Conservation (phyloP, 1,140 invertebrate species). For the Drosophila kepulauana region DNA sequence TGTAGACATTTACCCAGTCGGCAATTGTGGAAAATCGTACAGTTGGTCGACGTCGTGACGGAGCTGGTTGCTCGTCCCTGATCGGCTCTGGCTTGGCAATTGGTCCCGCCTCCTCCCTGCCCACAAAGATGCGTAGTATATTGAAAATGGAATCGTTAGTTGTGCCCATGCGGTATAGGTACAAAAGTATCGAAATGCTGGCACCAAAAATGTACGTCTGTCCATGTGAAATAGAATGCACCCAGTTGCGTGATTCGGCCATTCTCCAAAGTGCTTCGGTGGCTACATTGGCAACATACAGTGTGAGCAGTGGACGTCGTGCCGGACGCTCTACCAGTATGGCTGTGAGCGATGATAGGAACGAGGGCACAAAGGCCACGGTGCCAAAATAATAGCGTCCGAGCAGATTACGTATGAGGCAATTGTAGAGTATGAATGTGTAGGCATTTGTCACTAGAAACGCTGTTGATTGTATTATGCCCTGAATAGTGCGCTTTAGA, state of each 20-base stretch:
- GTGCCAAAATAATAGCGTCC: slow-evolving; percentile 90
- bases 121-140: slow-evolving; percentile 88
- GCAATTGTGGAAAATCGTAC: slow-evolving; percentile 60
- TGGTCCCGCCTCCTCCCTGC: slow-evolving; percentile 87
- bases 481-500: slow-evolving; percentile 88
- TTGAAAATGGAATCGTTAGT: slow-evolving; percentile 88
- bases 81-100: slow-evolving; percentile 11
- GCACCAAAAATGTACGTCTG: slow-evolving; percentile 89
- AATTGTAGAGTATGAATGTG: slow-evolving; percentile 90
- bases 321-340: slow-evolving; percentile 91
- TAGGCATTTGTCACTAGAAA: slow-evolving; percentile 92
- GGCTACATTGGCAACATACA: slow-evolving; percentile 94
- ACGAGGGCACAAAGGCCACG: slow-evolving; percentile 90
- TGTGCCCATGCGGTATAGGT: slow-evolving; percentile 86
- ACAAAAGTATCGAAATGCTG: slow-evolving; percentile 87
- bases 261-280: slow-evolving; percentile 92
- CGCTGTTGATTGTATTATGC: slow-evolving; percentile 90
- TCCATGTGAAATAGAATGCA: slow-evolving; percentile 88
- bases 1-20: slow-evolving; percentile 70
- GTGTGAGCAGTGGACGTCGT: slow-evolving; percentile 89
- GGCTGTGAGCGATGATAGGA: slow-evolving; percentile 89
- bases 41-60: slow-evolving; percentile 47
- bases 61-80: slow-evolving; percentile 45
- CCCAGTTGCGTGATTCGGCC: slow-evolving; percentile 88
- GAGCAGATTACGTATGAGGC: slow-evolving; percentile 88